phyloP scores from a whole-genome alignment of 2,888 invertebrate genomes.

The Rhogogaster chlorosoma region DNA sequence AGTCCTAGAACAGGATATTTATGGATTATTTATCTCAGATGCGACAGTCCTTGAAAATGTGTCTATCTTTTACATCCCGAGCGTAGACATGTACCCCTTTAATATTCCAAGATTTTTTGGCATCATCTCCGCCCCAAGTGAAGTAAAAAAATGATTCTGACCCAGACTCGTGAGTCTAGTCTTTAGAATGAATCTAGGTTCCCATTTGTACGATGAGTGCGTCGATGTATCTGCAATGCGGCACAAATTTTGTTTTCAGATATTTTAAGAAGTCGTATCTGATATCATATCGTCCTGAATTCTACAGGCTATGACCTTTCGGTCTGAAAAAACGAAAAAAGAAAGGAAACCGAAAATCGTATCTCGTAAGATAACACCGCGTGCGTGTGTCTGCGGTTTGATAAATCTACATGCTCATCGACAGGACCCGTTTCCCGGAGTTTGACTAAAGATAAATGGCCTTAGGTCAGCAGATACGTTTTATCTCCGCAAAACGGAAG shows the following conservation, averaged over 20 bases:
- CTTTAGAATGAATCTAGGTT: not conserved
- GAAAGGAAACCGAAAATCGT: not conserved
- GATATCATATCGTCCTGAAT: not conserved
- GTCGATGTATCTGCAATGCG: constrained; percentile 20
- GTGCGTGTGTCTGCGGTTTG: not conserved
- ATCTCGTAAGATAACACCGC: not conserved
- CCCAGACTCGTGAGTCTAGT: not conserved
- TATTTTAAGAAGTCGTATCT: not conserved
- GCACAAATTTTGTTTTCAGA: not conserved
- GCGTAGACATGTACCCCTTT: not conserved
- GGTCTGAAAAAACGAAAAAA: constrained; percentile 10
- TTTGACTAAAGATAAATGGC: not conserved
- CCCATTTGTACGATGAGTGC: not conserved
- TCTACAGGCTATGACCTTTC: constrained; percentile 10
- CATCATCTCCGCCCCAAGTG: not conserved
- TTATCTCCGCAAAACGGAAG: not conserved
- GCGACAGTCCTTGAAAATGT: too few relatives aligned
- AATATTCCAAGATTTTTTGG: not conserved
- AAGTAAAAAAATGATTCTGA: not conserved
- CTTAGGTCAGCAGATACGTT: constrained; percentile 25
- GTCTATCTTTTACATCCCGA: too few relatives aligned
- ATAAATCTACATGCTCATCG: constrained; percentile 1
- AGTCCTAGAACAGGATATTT: too few relatives aligned
- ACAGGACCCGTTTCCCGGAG: constrained; percentile 2
- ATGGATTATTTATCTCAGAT: too few relatives aligned